Base-by-base conservation (phyloP, 2,113 vertebrate genomes). In the Myiagra hebetior region DNA sequence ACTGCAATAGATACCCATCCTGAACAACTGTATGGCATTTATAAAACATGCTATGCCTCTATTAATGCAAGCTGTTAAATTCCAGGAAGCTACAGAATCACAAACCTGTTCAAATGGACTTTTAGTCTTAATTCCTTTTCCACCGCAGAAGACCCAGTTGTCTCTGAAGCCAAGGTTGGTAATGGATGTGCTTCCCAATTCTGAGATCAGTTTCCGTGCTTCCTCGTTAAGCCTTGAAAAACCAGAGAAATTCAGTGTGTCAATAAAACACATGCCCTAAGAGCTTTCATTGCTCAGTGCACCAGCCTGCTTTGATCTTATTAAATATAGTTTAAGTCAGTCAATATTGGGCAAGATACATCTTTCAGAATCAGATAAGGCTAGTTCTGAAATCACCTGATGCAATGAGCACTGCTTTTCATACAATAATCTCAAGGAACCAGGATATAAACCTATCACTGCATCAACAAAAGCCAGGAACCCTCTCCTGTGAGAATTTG, bases 101-200 rank as follows among this genome's bases (percentile, higher is more conserved):
- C 88, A 97, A 91, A 99, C 99, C 99, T 99, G 99, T 96, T 99
- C 99, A 97, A 99, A 99, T 8, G 99, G 99, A 96, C 98, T 99
- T 98, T 99, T 99, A 35, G 99, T 99, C 97, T 99, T 99, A 96
- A 99, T 99, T 85, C 99, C 99, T 98, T 99, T 99, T 35, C 99
- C 99, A 90, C 99, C 99, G 1, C 99, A 99, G 97, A 99, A 99
- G 93, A 99, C 98, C 99, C 99, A 99, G 98, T 99, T 99, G 95
- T 99, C 99, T 94, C 99, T 98, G 80, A 99, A 99, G 70, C 98
- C 98, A 77, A 99, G 80, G 18, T 88, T 98, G 28, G 24, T 97
- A 89, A 99, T 98, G 7, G 93, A 97, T 0, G 99, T 95, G 93
- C 99, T 99, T 73, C 99, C 99, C 50, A 99, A 87, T 4, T 99